phyloP scores from a whole-genome alignment of 1,140 invertebrate species.

The Drosophila miranda region DNA sequence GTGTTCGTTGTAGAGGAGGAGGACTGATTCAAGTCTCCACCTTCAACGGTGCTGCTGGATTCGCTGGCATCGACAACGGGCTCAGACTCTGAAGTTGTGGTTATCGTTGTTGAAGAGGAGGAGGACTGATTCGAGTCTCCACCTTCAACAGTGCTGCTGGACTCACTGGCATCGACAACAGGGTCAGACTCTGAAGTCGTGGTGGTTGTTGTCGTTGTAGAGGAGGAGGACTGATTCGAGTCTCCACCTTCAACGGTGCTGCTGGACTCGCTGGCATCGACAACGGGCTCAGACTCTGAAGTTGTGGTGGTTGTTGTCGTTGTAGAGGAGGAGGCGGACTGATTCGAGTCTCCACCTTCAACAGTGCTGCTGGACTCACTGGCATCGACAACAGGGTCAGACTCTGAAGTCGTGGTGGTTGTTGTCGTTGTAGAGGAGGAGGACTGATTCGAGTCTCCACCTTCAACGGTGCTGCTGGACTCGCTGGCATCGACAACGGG shows the following conservation, averaged over 20 bases:
- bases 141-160: not conserved
- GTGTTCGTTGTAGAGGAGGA: slow-evolving; percentile 4
- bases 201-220: slow-evolving; percentile 5
- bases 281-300: slow-evolving; percentile 1
- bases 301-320: slow-evolving; percentile 10
- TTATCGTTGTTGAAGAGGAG: too few species aligned
- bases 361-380: slow-evolving; percentile 3
- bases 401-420: too few species aligned
- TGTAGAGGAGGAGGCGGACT: slow-evolving; percentile 8
- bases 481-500: not conserved
- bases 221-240: slow-evolving; percentile 4
- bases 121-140: not conserved
- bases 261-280: not conserved
- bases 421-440: not conserved
- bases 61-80: slow-evolving; percentile 2
- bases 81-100: not conserved
- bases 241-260: slow-evolving; percentile 2
- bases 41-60: slow-evolving; percentile 3
- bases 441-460: not conserved
- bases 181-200: too few species aligned
- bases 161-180: too few species aligned
- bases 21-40: slow-evolving; percentile 1
- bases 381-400: not conserved
- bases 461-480: too few species aligned
- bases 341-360: not conserved